These are phyloP conservation scores for Sigmodon hispidus DNA, from an alignment of 2,113 vertebrate species.

Conservation along the genomic window DNA sequence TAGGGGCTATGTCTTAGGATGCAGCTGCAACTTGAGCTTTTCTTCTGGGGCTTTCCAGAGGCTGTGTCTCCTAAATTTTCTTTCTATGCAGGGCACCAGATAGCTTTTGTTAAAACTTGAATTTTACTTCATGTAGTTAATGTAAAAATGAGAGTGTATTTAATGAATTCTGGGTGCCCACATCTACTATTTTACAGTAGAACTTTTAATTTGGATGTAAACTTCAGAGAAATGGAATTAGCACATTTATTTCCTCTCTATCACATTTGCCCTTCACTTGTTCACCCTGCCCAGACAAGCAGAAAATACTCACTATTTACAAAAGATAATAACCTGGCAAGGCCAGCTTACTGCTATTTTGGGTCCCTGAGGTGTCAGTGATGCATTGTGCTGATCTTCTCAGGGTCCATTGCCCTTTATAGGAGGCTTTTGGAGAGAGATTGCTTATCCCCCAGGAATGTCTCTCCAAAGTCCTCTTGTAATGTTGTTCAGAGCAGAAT, in stretches of 20 bases:
- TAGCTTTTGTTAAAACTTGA: background rate
- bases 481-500: conserved; percentile 28
- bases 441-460: conserved; percentile 54
- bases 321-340: conserved; percentile 64
- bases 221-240: conserved; percentile 59
- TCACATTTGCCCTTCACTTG: conserved; percentile 63
- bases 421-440: conserved; percentile 31
- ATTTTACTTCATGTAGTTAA: background rate
- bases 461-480: background rate
- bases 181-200: conserved; percentile 29
- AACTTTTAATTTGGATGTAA: conserved; percentile 69
- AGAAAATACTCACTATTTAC: conserved; percentile 65
- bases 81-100: background rate
- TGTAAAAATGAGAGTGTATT: conserved; percentile 4
- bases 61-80: background rate
- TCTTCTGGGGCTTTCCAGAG: no score
- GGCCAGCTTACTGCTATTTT: conserved; percentile 34
- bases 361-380: conserved; percentile 65
- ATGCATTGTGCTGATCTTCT: conserved; percentile 60
- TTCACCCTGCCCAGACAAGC: conserved; percentile 48
- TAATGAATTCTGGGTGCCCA: conserved; percentile 1
- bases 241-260: conserved; percentile 54
- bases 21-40: no score
- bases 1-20: no score
- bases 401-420: conserved; percentile 51